phyloP scores from a whole-genome alignment of 2,888 invertebrate species.

The Aphodius granarius region DNA sequence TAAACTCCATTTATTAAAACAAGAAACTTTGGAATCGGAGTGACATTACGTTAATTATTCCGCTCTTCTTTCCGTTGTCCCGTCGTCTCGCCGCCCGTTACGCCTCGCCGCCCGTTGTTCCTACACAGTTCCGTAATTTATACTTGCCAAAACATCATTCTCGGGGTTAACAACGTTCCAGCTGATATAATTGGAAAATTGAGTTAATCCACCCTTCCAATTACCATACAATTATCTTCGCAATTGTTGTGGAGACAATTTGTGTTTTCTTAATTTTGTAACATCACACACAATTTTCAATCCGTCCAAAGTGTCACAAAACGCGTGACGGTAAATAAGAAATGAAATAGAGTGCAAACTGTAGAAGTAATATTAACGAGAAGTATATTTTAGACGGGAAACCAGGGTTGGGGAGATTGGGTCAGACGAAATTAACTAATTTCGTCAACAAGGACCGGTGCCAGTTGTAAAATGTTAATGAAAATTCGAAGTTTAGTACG shows the following conservation, averaged over 20 bases:
- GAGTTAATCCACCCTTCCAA: neutral
- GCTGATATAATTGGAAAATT: neutral
- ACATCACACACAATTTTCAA: no score
- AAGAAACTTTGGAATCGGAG: constrained; percentile 14
- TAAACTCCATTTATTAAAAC: constrained; percentile 9
- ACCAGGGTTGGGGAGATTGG: neutral
- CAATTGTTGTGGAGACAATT: neutral
- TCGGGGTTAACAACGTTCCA: neutral
- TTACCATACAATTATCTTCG: neutral
- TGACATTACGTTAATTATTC: constrained; percentile 14
- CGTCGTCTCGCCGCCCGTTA: neutral
- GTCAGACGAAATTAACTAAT: neutral
- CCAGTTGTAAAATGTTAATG: neutral
- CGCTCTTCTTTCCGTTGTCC: constrained; percentile 6
- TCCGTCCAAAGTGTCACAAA: no score
- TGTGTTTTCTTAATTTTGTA: neutral
- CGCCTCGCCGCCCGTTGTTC: neutral
- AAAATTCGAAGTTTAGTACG: neutral
- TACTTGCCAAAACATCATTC: neutral
- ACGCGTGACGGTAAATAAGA: neutral
- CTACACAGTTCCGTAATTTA: neutral
- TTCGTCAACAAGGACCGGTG: neutral
- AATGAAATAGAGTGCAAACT: neutral
- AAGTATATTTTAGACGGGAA: neutral
- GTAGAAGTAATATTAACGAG: neutral